phyloP scores from a whole-genome alignment of 2,888 invertebrate species.

The Ariolimax columbianus region DNA sequence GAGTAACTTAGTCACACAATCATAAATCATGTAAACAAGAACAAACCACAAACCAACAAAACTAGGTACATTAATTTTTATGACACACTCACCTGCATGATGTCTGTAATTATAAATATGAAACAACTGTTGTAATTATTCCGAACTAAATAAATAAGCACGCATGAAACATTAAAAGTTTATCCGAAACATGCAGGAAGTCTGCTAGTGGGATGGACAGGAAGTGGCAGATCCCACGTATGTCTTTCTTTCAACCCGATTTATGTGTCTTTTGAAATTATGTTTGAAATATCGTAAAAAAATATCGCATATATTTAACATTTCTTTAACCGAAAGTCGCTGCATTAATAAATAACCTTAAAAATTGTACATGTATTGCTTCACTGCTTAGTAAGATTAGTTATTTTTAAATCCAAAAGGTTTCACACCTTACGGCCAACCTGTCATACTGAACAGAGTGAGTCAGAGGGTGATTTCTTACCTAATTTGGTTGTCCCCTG shows the following conservation, averaged over 20 bases:
- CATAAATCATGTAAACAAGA: too few relatives aligned
- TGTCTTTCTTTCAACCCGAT: neutral
- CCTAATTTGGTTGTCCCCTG: slow-evolving; percentile 5
- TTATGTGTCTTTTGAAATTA: neutral
- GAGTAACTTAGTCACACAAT: too few relatives aligned
- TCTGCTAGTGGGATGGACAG: neutral
- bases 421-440: neutral
- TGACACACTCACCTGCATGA: neutral
- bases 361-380: neutral
- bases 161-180: neutral
- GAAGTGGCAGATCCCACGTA: neutral
- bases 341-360: neutral
- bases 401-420: neutral
- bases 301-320: neutral
- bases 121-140: neutral
- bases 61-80: neutral
- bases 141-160: neutral
- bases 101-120: neutral
- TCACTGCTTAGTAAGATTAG: neutral
- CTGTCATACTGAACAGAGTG: neutral
- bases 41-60: neutral
- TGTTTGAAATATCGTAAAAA: neutral
- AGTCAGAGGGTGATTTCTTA: neutral
- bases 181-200: neutral
- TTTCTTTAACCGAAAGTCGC: neutral